A percentile compares a stretch with the other conserved stretches of the same genome.
phyloP scores from a whole-genome alignment of 2,113 vertebrate species.

The Xiphophorus maculatus region DNA sequence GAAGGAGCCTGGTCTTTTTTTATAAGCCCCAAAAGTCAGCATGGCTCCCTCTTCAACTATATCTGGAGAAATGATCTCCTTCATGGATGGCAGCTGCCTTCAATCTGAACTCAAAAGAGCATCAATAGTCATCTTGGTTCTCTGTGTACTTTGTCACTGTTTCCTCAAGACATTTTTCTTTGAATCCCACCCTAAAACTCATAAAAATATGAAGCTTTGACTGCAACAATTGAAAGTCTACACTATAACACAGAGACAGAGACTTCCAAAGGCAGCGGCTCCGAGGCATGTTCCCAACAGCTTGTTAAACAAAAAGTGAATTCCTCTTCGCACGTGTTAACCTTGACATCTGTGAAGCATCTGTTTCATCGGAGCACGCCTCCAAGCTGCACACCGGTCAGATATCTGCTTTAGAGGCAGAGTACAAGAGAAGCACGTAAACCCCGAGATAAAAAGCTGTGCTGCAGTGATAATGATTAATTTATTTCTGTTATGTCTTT shows the following conservation, averaged over 20 bases:
- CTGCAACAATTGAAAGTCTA: slow-evolving; percentile 2
- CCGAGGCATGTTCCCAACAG: slow-evolving; percentile 37
- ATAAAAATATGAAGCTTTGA: slow-evolving; percentile 16
- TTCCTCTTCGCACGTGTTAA: slow-evolving; percentile 42
- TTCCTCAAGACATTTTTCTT: slow-evolving; percentile 29
- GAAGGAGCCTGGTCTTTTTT: slow-evolving; percentile 24
- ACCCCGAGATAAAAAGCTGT: slow-evolving; percentile 30
- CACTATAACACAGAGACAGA: not conserved
- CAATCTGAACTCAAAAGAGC: slow-evolving; percentile 26
- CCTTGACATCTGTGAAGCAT: slow-evolving; percentile 65
- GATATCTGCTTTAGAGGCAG: slow-evolving; percentile 22
- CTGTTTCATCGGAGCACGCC: slow-evolving; percentile 31
- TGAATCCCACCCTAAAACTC: slow-evolving; percentile 16
- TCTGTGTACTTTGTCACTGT: slow-evolving; percentile 20
- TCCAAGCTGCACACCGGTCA: slow-evolving; percentile 33
- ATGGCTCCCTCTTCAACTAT: slow-evolving; percentile 44
- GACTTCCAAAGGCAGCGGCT: slow-evolving; percentile 27
- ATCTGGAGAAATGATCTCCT: slow-evolving; percentile 55
- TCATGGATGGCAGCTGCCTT: slow-evolving; percentile 44
- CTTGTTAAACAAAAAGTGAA: slow-evolving; percentile 57
- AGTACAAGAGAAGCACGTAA: slow-evolving; percentile 50
- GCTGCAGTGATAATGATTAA: slow-evolving; percentile 37
- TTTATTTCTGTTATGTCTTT: slow-evolving; percentile 36
- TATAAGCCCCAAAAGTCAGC: slow-evolving; percentile 40
- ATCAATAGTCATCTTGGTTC: slow-evolving; percentile 33